Percentiles rank a stretch among this genome's conserved stretches.
Evolutionary conservation across 2,113 vertebrate genomes (phyloP).

Genomic region (Marmota monax): DNA sequence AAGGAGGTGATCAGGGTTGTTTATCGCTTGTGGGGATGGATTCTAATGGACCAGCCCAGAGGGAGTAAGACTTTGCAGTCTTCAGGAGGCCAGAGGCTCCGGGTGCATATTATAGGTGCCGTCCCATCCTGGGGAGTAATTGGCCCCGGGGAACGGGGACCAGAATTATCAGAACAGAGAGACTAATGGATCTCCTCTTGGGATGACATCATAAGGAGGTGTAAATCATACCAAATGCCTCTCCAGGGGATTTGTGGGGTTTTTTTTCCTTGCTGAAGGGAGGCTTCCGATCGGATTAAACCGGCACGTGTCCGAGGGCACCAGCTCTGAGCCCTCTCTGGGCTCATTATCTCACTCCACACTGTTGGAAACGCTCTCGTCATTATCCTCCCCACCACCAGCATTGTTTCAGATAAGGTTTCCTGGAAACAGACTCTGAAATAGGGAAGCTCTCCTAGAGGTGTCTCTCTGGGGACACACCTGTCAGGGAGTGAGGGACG

Average conservation of each 20-base stretch:
- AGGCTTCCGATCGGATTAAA: neutral
- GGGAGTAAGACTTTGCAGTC: conserved; percentile 79
- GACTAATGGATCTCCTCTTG: conserved; percentile 80
- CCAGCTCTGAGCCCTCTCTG: too few relatives aligned
- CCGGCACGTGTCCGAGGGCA: neutral
- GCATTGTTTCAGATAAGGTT: neutral
- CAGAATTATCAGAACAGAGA: conserved; percentile 67
- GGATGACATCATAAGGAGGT: conserved; percentile 76
- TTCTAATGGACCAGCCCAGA: conserved; percentile 81
- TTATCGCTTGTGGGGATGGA: conserved; percentile 84
- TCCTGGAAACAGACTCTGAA: conserved; percentile 28
- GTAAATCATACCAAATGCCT: conserved; percentile 63
- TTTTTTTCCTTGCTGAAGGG: neutral
- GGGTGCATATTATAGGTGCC: conserved; percentile 63
- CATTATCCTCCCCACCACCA: neutral
- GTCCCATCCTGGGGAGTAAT: conserved; percentile 56
- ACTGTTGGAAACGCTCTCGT: neutral
- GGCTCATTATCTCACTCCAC: neutral
- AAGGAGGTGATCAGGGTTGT: conserved; percentile 85
- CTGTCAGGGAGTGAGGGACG: neutral
- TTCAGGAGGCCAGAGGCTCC: conserved; percentile 68
- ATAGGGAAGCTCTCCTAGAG: neutral
- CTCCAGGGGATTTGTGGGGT: neutral
- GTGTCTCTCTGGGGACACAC: neutral
- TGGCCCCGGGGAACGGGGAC: conserved; percentile 55